Evolutionary conservation across 2,888 invertebrate species (phyloP), one percentile per base, ranked within the genome.

Genomic region (Rapana venosa): DNA sequence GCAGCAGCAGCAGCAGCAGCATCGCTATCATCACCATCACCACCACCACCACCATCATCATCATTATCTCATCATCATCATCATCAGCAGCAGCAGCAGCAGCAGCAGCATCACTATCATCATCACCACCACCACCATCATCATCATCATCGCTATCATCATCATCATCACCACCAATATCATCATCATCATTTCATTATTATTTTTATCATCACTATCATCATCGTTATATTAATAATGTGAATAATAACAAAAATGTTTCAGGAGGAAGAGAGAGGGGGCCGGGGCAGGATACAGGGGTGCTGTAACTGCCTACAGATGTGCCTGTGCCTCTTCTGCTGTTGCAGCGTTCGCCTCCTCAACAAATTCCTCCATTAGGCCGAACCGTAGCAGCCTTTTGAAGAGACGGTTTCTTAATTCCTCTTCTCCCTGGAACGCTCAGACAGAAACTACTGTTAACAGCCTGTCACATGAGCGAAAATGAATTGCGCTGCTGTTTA

Each of bases 241-340:
- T 13, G 5, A 35, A 32, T 8, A 79, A 79, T 8, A 35, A 32
- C 1, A 79, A 79, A 5, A 47, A 2, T 47, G 47, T 47, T 2
- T 47, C 8, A 36, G 20, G 66, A 66, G 17, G 81, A 83, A 83
- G 81, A n/a, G 36, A 26, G 47, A 83, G 81, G 81, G 22, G 36
- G 81, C 1, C 22, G 81, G 13, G 47, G 47, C 1, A 47, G 81
- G 26, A 83, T 83, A 26, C 81, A 83, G 81, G 81, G 5, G 47
- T 83, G 81, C 47, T 83, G 81, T 83, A 26, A 83, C 81, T 83
- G 81, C 26, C 81, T 83, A 0, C 81, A 83, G 30, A 17, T 47
- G 26, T 83, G 81, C 26, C 81, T 83, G 6, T 83, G 81, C 22
- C 26, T 83, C 47, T 22, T 47, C 81, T 83, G 81, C 26, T 83